Percentiles rank a stretch among this genome's conserved stretches.
Evolutionary conservation across 2,888 invertebrate species (phyloP).

Genomic region (Heliconius ethilla): DNA sequence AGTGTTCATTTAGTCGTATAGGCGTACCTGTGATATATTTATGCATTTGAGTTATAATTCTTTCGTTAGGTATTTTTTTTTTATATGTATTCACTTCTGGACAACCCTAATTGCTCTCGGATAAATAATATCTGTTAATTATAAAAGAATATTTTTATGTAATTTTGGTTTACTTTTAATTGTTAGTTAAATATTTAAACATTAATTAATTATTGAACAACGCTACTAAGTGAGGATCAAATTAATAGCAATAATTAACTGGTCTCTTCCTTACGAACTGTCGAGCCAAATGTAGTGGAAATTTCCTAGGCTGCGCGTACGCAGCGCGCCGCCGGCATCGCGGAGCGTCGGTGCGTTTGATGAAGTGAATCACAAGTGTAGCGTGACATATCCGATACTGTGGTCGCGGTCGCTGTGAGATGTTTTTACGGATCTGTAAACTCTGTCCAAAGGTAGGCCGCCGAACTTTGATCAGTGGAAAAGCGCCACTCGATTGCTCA

Average conservation of each 20-base stretch:
- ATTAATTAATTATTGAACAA: neutral
- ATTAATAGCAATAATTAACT: constrained; percentile 39
- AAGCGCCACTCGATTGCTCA: constrained; percentile 30
- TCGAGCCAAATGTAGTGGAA: constrained; percentile 66
- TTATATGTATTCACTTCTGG: neutral
- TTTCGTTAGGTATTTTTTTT: neutral
- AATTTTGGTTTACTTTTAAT: neutral
- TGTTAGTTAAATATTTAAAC: neutral
- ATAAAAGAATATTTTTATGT: neutral
- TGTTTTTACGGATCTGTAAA: constrained; percentile 68
- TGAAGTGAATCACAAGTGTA: constrained; percentile 64
- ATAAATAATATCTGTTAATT: neutral
- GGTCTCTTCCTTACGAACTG: constrained; percentile 47
- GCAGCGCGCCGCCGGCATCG: constrained; percentile 62
- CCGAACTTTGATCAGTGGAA: constrained; percentile 38
- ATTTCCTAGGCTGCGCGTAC: constrained; percentile 60
- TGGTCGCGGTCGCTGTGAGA: constrained; percentile 55
- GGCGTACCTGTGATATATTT: neutral
- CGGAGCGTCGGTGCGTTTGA: constrained; percentile 68
- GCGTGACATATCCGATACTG: constrained; percentile 71
- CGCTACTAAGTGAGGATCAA: constrained; percentile 31
- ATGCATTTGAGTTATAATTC: neutral
- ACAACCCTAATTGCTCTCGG: neutral
- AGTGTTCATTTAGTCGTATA: constrained; percentile 1
- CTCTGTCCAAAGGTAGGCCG: constrained; percentile 49